Conservation (phyloP, 2,113 vertebrate species). For the Clarias macrocephalus region DNA sequence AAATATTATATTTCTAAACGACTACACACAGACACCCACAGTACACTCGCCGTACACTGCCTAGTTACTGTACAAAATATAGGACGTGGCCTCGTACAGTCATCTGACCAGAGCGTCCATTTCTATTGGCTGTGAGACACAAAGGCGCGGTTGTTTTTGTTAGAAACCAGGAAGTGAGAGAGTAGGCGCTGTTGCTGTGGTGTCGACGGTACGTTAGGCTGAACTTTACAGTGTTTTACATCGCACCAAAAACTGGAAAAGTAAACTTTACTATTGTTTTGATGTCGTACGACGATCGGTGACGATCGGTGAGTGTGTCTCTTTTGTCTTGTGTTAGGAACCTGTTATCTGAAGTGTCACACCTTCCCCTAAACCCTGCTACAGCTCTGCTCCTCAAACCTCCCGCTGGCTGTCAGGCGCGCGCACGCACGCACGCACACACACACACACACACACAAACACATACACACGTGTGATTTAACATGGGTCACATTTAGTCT, state of each 20-base stretch:
- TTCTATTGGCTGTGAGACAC: slow-evolving; percentile 57
- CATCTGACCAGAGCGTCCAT: slow-evolving; percentile 57
- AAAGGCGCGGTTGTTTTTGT: slow-evolving; percentile 62
- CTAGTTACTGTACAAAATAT: slow-evolving; percentile 55
- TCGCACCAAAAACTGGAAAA: background rate
- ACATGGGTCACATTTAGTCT: too few relatives aligned
- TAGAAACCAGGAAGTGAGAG: slow-evolving; percentile 61
- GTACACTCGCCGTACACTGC: too few relatives aligned
- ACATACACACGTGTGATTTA: too few relatives aligned
- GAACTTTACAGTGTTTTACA: too few relatives aligned
- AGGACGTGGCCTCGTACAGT: slow-evolving; percentile 42
- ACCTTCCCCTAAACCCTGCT: background rate
- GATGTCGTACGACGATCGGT: slow-evolving; percentile 7
- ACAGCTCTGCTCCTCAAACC: background rate
- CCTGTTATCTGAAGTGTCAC: background rate
- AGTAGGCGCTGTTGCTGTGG: slow-evolving; percentile 8
- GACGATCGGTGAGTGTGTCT: slow-evolving; percentile 57
- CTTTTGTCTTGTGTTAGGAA: background rate
- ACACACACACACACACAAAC: too few relatives aligned
- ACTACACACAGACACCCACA: background rate
- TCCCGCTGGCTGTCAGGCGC: too few relatives aligned
- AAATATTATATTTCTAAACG: too few relatives aligned
- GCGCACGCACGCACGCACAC: too few relatives aligned
- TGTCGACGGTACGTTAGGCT: too few relatives aligned
- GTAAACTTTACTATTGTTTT: background rate